Base-by-base conservation (phyloP, 2,113 vertebrate genomes). In the Cricetomys ansorgei region DNA sequence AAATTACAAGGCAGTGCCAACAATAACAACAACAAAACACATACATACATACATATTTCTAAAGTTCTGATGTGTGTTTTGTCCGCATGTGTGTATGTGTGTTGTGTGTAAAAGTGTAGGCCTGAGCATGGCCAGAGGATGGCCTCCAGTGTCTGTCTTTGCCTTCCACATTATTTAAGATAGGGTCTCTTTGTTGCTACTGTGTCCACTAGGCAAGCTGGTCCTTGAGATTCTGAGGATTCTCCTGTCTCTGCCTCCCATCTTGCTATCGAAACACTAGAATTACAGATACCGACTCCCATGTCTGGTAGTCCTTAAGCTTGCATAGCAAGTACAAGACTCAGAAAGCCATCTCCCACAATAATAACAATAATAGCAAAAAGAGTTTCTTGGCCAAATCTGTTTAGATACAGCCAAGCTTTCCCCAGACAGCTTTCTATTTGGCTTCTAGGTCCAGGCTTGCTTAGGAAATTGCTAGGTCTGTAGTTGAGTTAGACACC, bases 381-480 rank as follows among this genome's bases (percentile, higher is more conserved):
- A 55, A 88, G 50, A 29, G 0, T 50, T 91, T 64, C 45, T 85
- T 72, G 37, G 57, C 67, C 43, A 70, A 29, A 57, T 17, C 5
- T 55, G 25, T 40, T 94, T 76, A 53, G 8, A 43, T 92, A 12
- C 55, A 31, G 25, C 19, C 62, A 88, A 57, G 62, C 25, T 53
- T 62, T 19, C 25, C 45, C 70, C 89, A 50, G 92, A 89, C 77
- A 94, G n/a, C 1, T 31, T 37, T 15, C 37, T 48, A 29, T 73
- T 88, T 88, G 69, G 43, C 29, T 65, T 64, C 8, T 55, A 87
- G 87, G 67, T 79, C n/a, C 67, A 53, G 15, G 53, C 65, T 94
- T 96, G 50, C 65, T 94, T 96, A 50, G 67, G 75, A 94, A 86
- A 73, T 43, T 40, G 29, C 53, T 88, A 76, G 1, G 25, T 92